Base-by-base conservation (phyloP, 2,113 vertebrate species). In the Nothocercus julius region DNA sequence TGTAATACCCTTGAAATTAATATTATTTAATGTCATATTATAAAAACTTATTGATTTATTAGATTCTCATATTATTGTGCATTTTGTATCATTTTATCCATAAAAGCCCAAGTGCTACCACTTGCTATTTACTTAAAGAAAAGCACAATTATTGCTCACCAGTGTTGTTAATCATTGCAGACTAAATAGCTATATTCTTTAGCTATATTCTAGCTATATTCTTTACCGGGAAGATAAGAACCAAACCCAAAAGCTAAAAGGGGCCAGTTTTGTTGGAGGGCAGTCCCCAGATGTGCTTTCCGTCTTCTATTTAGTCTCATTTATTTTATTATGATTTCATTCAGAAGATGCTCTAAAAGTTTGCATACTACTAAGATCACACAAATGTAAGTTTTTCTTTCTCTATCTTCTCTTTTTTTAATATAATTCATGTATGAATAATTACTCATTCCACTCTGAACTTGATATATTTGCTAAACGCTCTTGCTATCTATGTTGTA, bases 321-420 rank as follows among this genome's bases (percentile, higher is more conserved):
- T 88, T 80, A 2, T 85, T 80, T 86, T 22, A 28, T 24, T 59
- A 36, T 25, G 2, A 34, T 6, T 11, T 66, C 36, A 22, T 62
- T 81, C n/a, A 81, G 73, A 93, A 87, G 20, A 14, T 19, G 30
- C 25, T 87, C 8, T 8, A 89, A 91, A 84, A 72, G 22, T 30
- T 63, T 75, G 1, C 49, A 67, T 73, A 28, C 36, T 32, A 22
- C 51, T 40, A 15, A 54, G 36, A 20, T 85, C 68, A 70, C 11
- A 1, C 11, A 38, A 66, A 72, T 19, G 32, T 16, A 6, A 9
- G 20, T 59, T 2, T 40, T 32, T 61, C 16, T 82, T 79, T 68
- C 27, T 82, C 17, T 53, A 49, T 6, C 8, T 79, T 9, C 1
- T 0, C 47, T 89, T 78, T 73, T 17, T 72, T 75, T 51, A 62